Percentiles rank a stretch among this genome's conserved stretches.
Conservation (phyloP, 1,140 invertebrate genomes). For the Caenorhabditis inopinata region DNA sequence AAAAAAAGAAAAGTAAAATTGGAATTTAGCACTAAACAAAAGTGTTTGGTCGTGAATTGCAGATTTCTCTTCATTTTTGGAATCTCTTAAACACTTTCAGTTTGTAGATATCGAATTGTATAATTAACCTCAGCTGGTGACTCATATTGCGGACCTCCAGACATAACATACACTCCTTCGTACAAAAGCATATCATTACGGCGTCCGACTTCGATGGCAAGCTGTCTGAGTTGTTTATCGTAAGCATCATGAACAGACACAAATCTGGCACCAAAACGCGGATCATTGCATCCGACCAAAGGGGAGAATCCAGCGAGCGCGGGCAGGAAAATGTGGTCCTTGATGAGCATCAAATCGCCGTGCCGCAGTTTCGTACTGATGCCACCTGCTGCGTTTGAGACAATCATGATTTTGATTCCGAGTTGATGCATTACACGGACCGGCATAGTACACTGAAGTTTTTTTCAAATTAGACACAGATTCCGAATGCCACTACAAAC, state of each 20-base stretch:
- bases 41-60: too few species aligned
- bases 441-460: conserved; percentile 61
- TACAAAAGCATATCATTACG: conserved; percentile 63
- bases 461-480: conserved; percentile 37
- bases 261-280: conserved; percentile 70
- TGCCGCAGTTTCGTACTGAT: conserved; percentile 60
- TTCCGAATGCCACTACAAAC: not conserved
- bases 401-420: conserved; percentile 59
- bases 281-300: conserved; percentile 64
- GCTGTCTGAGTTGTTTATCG: conserved; percentile 66
- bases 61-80: too few species aligned
- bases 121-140: conserved; percentile 68
- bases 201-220: conserved; percentile 64
- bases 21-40: too few species aligned
- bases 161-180: conserved; percentile 70
- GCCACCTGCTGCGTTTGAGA: conserved; percentile 66
- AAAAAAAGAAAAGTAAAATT: too few species aligned
- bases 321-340: conserved; percentile 67
- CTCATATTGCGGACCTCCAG: conserved; percentile 70
- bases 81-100: not conserved
- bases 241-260: conserved; percentile 69
- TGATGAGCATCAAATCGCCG: conserved; percentile 67
- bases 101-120: not conserved
- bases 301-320: conserved; percentile 64
- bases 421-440: conserved; percentile 62